Base-by-base conservation (phyloP, 2,797 vertebrate species). In the Gymnodraco acuticeps region DNA sequence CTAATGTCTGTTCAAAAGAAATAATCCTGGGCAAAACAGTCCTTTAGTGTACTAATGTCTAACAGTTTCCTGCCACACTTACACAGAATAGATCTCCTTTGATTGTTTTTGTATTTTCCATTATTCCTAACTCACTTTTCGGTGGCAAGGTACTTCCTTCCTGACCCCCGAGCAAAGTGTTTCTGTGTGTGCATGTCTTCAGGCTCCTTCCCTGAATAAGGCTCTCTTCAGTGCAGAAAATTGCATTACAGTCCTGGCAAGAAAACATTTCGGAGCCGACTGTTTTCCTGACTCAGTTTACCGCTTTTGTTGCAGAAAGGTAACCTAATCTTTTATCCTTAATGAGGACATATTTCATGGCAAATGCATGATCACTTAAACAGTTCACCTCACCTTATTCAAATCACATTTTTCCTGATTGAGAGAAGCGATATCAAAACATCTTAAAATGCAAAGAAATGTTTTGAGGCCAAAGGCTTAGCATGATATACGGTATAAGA, bases 351-450 rank as follows among this genome's bases (percentile, higher is more conserved):
- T 93, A 94, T 94, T 95, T 94, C 93, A 93, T 91, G 94, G 92
- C 87, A 91, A 94, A 94, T 92, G 91, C 92, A 91, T 77, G 89
- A 93, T 94, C 93, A 92, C 89, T 92, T 92, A 94, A 94, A 94
- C 87, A 91, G 92, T 89, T 94, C 92, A 90, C 90, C 85, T 93
- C 86, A 63, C 73, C 85, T 93, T 87, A 91, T 89, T 92, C 82
- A 92, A 92, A 93, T 94, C 92, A 92, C 77, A 91, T 94, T 94
- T 92, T 83, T 83, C 73, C 73, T 58, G 69, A 92, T 89, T 77
- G 80, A 75, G 82, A 90, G 83, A 92, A 84, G 81, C 53, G 85
- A 93, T 87, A 87, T 75, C 59, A 55, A 65, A 81, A 81, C 75
- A 70, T 88, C 87, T 89, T 71, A 85, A 38, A 77, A 89, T 78